Conservation (phyloP, 1,140 invertebrate genomes). For the Catajapyx aquilonaris region DNA sequence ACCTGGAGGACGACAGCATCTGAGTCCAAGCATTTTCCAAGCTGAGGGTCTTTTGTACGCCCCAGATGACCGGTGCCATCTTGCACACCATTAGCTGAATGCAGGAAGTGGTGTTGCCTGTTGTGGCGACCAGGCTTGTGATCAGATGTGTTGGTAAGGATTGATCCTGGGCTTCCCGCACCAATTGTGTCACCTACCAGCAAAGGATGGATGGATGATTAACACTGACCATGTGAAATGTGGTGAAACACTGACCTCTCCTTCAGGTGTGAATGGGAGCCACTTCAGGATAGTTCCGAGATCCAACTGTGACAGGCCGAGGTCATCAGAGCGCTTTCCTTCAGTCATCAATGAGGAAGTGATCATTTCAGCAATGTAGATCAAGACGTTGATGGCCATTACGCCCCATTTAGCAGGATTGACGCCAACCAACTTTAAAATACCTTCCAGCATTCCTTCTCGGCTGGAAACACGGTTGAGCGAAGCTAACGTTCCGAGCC, state of each 20-base stretch:
- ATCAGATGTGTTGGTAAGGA: constrained; percentile 38
- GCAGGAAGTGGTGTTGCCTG: constrained; percentile 37
- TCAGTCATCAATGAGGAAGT: constrained; percentile 18
- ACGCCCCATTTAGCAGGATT: constrained; percentile 50
- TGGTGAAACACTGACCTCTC: no score
- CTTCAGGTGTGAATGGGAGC: no score
- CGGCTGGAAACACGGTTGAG: constrained; percentile 6
- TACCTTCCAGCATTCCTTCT: constrained; percentile 34
- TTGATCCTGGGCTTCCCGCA: constrained; percentile 12
- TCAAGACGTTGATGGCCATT: constrained; percentile 52
- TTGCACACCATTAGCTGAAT: constrained; percentile 53
- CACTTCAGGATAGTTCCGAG: no score
- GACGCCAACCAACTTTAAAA: constrained; percentile 47
- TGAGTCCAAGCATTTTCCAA: no score
- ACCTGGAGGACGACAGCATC: background rate
- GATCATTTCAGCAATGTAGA: constrained; percentile 66
- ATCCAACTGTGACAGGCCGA: no score
- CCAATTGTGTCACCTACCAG: no score
- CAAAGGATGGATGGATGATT: no score
- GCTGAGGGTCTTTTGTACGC: constrained; percentile 41
- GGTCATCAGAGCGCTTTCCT: no score
- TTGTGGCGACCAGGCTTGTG: constrained; percentile 25
- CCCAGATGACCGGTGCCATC: constrained; percentile 44
- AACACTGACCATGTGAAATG: no score
- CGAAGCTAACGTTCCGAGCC: background rate